Evolutionary conservation across 2,797 vertebrate genomes (phyloP), one percentile per base, ranked within the genome.

Genomic region (Diglossa cyanea): DNA sequence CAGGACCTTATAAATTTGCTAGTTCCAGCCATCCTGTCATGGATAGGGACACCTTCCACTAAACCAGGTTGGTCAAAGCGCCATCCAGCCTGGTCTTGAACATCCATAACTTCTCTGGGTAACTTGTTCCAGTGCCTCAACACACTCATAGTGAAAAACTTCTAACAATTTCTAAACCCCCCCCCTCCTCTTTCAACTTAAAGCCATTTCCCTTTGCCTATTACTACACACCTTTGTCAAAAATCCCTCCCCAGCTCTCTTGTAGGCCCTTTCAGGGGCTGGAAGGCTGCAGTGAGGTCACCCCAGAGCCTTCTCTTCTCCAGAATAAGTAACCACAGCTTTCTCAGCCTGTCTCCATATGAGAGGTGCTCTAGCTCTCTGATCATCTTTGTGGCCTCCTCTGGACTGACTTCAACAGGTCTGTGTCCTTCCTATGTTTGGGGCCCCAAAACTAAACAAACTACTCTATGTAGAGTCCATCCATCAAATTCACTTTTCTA

Each of bases 371-470:
- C 9, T 24, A 50, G 19, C 7, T 25, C 37, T 68, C 31, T 48
- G 11, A 13, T 48, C 26, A 48, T 48, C 55, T 48, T 75, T n/a
- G 28, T 30, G n/a, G 11, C 10, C 23, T 50, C 28, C 37, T 74
- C 28, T 44, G n/a, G 26, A 24, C 23, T 74, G 0, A 0, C 10
- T 55, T 31, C 42, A 47, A 6, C 3, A 35, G 14, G 8, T 66
- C 26, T 63, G 24, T 31, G 31, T 19, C 14, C 7, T 60, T 60
- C 15, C 28, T 20, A 17, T 12, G 3, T 48, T 25, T 62, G 13
- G 9, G 19, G 9, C 11, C 9, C 10, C 13, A 74, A 42, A 74
- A 54, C 4, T 14, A 30, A 48, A 23, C 5, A 28, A 54, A 42
- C 2, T n/a, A 24, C 17, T 68, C 62, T 16, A 1, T 40, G 23